Evolutionary conservation across 2,113 vertebrate species (phyloP).

Genomic region (Campylomormyrus numenius): DNA sequence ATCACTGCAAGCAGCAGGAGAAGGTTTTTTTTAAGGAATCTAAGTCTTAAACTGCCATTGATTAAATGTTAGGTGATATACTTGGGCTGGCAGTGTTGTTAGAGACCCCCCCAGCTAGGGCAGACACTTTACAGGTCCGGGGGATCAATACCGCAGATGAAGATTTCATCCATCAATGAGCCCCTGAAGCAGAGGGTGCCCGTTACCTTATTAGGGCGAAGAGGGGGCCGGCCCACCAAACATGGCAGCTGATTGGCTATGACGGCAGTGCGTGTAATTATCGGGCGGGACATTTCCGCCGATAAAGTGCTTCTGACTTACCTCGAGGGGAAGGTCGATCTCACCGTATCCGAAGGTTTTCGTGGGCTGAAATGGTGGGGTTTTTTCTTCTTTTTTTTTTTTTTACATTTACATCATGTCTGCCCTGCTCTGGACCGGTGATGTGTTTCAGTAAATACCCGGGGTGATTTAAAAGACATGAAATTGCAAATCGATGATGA

Average conservation of each 20-base stretch:
- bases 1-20: not conserved
- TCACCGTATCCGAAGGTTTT: constrained; percentile 17
- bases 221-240: constrained; percentile 44
- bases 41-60: constrained; percentile 66
- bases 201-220: constrained; percentile 66
- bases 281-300: constrained; percentile 5
- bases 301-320: constrained; percentile 19
- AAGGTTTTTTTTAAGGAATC: constrained; percentile 46
- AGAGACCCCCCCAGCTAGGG: constrained; percentile 60
- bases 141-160: constrained; percentile 69
- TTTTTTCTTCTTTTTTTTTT: constrained; percentile 64
- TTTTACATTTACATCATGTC: constrained; percentile 69
- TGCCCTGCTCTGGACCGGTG: constrained; percentile 88
- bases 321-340: constrained; percentile 24
- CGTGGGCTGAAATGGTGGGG: not conserved
- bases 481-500: constrained; percentile 98
- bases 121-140: constrained; percentile 66
- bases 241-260: constrained; percentile 24
- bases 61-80: constrained; percentile 77
- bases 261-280: constrained; percentile 16
- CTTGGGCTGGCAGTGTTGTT: constrained; percentile 69
- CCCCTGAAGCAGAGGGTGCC: constrained; percentile 67
- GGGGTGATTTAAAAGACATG: constrained; percentile 95
- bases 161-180: constrained; percentile 69
- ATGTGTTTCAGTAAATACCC: constrained; percentile 73